These are phyloP conservation scores for Ctenopoma multispine DNA, from an alignment of 2,797 vertebrate species.

Conservation along the genomic window DNA sequence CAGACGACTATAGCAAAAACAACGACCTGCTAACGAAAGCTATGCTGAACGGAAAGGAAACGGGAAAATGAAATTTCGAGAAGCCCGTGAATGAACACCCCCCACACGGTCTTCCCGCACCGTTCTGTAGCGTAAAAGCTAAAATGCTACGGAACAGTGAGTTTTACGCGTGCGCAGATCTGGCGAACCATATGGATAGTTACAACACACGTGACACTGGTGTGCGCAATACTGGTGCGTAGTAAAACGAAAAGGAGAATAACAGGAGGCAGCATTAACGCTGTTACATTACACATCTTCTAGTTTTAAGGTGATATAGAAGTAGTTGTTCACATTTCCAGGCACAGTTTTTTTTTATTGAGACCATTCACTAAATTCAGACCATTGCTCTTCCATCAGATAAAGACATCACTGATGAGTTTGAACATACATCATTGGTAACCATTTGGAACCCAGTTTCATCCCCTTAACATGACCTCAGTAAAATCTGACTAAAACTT, in stretches of 20 bases:
- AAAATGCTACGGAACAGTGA: constrained; percentile 60
- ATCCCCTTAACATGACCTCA: background rate
- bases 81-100: constrained; percentile 55
- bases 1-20: background rate
- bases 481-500: background rate
- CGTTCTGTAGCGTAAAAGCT: constrained; percentile 36
- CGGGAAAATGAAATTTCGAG: constrained; percentile 34
- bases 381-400: no score
- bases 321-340: no score
- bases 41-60: background rate
- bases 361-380: no score
- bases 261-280: no score
- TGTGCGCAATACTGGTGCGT: constrained; percentile 12
- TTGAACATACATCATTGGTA: background rate
- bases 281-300: no score
- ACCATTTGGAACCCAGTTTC: background rate
- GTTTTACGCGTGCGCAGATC: constrained; percentile 39
- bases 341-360: no score
- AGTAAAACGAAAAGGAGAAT: no score
- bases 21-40: background rate
- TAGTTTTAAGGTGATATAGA: no score
- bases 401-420: no score
- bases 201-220: constrained; percentile 28
- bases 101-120: constrained; percentile 39
- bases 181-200: background rate